Conservation (phyloP, 2,113 vertebrate genomes). For the Tragulus kanchil region DNA sequence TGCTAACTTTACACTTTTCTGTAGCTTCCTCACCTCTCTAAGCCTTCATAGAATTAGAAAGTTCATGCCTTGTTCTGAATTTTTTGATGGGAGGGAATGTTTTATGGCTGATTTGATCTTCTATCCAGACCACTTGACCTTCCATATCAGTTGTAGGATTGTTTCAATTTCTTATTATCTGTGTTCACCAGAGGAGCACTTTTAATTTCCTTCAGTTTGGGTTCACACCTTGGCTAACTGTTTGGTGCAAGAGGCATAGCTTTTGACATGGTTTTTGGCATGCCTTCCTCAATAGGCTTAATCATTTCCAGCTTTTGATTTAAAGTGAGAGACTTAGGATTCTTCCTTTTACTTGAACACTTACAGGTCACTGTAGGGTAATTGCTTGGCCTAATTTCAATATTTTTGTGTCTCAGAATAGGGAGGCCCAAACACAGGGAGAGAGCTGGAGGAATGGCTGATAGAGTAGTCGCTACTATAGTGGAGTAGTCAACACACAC, state of each 20-base stretch:
- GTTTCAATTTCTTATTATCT: neutral
- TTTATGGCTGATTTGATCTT: neutral
- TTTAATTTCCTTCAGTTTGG: neutral
- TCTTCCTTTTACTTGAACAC: neutral
- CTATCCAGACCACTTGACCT: neutral
- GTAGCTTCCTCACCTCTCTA: neutral
- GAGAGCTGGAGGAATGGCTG: neutral
- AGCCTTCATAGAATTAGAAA: neutral
- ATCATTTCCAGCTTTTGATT: neutral
- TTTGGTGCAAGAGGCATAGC: neutral
- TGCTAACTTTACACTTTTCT: neutral
- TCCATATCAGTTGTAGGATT: neutral
- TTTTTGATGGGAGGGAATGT: neutral
- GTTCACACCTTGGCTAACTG: neutral
- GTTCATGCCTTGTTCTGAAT: neutral
- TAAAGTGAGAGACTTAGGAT: neutral
- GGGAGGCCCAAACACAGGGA: neutral
- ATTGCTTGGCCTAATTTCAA: neutral
- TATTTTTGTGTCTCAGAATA: neutral
- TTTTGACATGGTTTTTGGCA: neutral
- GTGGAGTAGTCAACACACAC: neutral
- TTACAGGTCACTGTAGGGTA: neutral
- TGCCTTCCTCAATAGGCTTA: neutral
- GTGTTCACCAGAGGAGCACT: neutral
- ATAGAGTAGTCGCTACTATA: too few relatives aligned